These are phyloP conservation scores for Rhagologus leucostigma DNA, from an alignment of 2,113 vertebrate species.

Conservation along the genomic window DNA sequence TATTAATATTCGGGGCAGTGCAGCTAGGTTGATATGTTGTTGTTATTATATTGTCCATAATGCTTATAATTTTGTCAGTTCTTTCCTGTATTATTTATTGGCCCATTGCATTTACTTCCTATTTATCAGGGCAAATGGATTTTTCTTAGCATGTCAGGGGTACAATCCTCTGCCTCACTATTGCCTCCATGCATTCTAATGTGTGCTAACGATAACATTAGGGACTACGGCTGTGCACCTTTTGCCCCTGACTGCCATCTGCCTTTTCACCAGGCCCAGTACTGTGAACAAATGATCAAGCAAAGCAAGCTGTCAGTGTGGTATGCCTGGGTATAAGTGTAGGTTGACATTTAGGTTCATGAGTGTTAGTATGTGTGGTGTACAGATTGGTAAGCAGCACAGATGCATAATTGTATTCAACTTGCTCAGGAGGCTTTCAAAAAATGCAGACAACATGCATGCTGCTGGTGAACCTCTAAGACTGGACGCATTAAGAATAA, in stretches of 20 bases:
- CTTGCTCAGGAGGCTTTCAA: neutral
- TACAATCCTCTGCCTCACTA: neutral
- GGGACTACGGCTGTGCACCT: neutral
- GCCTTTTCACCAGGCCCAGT: neutral
- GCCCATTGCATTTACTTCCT: neutral
- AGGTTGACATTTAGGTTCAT: neutral
- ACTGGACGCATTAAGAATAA: neutral
- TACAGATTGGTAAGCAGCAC: neutral
- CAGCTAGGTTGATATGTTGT: neutral
- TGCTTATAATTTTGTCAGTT: neutral
- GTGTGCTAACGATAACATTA: neutral
- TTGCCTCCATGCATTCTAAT: neutral
- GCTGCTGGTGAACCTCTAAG: neutral
- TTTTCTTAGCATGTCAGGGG: neutral
- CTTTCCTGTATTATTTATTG: neutral
- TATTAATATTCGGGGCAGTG: neutral
- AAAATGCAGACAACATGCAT: neutral
- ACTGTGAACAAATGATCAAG: neutral
- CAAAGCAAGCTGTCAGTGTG: neutral
- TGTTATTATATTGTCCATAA: neutral
- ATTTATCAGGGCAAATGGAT: neutral
- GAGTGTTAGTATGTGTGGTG: neutral
- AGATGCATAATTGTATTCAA: neutral
- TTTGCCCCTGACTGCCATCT: neutral
- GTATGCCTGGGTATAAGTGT: neutral